A percentile compares a stretch with the other conserved stretches of the same genome.
Evolutionary conservation across 2,888 invertebrate species (phyloP).

Genomic region (Melangyna quadrimaculata): DNA sequence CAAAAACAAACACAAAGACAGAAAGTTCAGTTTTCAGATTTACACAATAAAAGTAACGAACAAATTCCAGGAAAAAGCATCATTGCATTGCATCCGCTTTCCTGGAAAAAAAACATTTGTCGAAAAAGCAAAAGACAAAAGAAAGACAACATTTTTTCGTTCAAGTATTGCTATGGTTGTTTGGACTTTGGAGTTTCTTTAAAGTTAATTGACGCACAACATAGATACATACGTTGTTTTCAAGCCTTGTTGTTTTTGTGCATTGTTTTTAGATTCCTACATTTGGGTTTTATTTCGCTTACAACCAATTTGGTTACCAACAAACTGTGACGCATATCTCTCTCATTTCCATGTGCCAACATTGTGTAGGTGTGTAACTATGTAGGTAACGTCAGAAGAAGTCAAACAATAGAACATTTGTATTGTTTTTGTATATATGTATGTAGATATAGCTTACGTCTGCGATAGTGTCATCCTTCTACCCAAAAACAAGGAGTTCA

Average conservation of each 20-base stretch:
- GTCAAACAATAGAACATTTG: too few species aligned
- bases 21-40: not conserved
- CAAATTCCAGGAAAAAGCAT: not conserved
- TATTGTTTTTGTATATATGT: too few species aligned
- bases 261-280: not conserved
- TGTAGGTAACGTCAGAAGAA: too few species aligned
- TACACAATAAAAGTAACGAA: not conserved
- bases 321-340: not conserved
- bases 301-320: not conserved
- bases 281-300: too few species aligned
- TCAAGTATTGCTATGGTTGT: too few species aligned
- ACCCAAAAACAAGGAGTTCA: slow-evolving; percentile 2
- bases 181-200: slow-evolving; percentile 7
- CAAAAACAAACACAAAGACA: not conserved
- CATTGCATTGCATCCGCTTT: too few species aligned
- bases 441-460: not conserved
- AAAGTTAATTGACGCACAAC: slow-evolving; percentile 47
- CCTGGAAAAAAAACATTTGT: not conserved
- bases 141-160: too few species aligned
- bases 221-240: not conserved
- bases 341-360: not conserved
- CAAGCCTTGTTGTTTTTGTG: slow-evolving; percentile 4
- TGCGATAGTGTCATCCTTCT: slow-evolving; percentile 24
- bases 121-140: not conserved
- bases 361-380: slow-evolving; percentile 20